These are phyloP conservation scores for Cosmorhoe ocellata DNA, from an alignment of 2,888 invertebrate genomes.

Conservation along the genomic window DNA sequence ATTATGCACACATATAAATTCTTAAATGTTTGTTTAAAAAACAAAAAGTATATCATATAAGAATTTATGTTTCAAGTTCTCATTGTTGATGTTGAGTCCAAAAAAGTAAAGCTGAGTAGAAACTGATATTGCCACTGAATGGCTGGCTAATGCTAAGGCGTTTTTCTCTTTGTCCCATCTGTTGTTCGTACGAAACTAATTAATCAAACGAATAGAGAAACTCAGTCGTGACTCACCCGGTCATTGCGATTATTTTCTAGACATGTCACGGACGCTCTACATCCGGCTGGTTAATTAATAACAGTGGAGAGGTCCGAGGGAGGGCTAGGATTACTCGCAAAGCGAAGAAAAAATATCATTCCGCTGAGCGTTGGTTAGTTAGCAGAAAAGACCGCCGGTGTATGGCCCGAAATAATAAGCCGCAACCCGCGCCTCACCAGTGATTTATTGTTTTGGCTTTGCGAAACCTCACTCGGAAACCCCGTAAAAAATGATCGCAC, in stretches of 20 bases:
- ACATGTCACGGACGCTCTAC: conserved; percentile 53
- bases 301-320: conserved; percentile 51
- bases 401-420: conserved; percentile 75
- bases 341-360: conserved; percentile 64
- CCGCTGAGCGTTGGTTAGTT: conserved; percentile 65
- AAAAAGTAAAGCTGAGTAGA: neutral
- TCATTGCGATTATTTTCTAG: conserved; percentile 52
- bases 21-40: no score
- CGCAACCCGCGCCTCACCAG: conserved; percentile 60
- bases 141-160: conserved; percentile 12
- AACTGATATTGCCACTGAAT: conserved; percentile 2
- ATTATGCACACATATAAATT: no score
- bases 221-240: conserved; percentile 38
- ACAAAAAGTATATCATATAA: no score
- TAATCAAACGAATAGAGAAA: conserved; percentile 29
- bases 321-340: conserved; percentile 40
- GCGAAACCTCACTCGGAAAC: conserved; percentile 73
- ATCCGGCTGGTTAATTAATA: conserved; percentile 69
- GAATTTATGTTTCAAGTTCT: no score
- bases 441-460: conserved; percentile 79
- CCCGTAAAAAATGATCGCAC: conserved; percentile 77
- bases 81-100: neutral
- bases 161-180: conserved; percentile 21
- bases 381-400: conserved; percentile 62
- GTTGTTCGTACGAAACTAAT: conserved; percentile 18